Percentiles rank a stretch among this genome's conserved stretches.
Evolutionary conservation across 2,888 invertebrate species (phyloP).

Genomic region (Aleiodes leptofemur): DNA sequence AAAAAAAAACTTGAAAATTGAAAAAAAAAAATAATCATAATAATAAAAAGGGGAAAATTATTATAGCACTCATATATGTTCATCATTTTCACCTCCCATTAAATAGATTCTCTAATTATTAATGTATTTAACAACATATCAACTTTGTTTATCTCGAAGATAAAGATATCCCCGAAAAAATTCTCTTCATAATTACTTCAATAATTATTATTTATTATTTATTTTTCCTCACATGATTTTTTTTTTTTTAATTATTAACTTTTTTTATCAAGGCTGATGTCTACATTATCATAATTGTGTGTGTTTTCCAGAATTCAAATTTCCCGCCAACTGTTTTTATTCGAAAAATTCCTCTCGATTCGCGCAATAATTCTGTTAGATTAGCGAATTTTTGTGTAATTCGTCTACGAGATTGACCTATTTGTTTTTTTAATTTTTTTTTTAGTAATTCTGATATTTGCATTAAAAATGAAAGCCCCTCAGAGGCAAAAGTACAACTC

Average conservation of each 20-base stretch:
- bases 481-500: slow-evolving; percentile 65
- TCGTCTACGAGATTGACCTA: slow-evolving; percentile 68
- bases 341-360: neutral
- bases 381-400: neutral
- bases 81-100: slow-evolving; percentile 40
- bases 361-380: neutral
- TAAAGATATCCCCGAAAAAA: slow-evolving; percentile 34
- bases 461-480: slow-evolving; percentile 71
- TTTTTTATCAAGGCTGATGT: slow-evolving; percentile 40
- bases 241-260: neutral
- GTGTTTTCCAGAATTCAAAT: neutral
- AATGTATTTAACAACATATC: slow-evolving; percentile 70
- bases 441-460: neutral
- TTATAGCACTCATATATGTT: slow-evolving; percentile 62
- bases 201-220: slow-evolving; percentile 41
- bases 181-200: too few species aligned
- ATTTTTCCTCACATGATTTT: slow-evolving; percentile 1
- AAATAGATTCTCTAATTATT: slow-evolving; percentile 63
- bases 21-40: too few species aligned
- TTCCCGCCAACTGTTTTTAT: neutral
- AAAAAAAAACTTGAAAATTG: too few species aligned
- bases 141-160: slow-evolving; percentile 58
- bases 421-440: neutral
- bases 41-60: too few species aligned
- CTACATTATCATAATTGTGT: slow-evolving; percentile 38